phyloP scores from a whole-genome alignment of 2,797 vertebrate genomes.

The Silurus aristotelis region DNA sequence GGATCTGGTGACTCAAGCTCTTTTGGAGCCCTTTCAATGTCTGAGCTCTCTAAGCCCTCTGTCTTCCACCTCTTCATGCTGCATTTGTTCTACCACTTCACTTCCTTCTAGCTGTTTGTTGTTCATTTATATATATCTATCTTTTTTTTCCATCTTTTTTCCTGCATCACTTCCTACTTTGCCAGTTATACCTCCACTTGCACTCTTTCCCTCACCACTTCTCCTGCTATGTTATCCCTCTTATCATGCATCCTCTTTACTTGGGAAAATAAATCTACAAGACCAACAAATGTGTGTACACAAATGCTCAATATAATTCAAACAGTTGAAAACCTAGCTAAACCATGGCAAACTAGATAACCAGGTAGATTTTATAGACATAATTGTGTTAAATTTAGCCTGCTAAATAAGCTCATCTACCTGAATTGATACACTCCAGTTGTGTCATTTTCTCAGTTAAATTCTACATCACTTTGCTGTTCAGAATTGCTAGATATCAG shows the following conservation, averaged over 20 bases:
- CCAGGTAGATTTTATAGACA: neutral
- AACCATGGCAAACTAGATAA: neutral
- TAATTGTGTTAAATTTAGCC: neutral
- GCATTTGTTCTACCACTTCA: neutral
- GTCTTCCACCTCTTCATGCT: neutral
- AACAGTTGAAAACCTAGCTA: neutral
- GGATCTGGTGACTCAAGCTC: neutral
- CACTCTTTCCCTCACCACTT: neutral
- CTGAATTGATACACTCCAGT: neutral
- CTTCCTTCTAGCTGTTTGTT: neutral
- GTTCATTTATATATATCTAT: neutral
- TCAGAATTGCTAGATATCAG: neutral
- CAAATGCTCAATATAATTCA: neutral
- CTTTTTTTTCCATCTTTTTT: neutral
- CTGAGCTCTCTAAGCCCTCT: neutral
- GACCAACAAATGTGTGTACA: neutral
- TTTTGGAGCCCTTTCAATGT: neutral
- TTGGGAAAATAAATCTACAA: neutral
- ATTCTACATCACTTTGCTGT: neutral
- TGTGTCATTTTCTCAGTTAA: neutral
- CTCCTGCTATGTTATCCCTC: neutral
- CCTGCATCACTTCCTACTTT: neutral
- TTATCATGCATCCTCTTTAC: neutral
- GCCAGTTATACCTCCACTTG: neutral
- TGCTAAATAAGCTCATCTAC: neutral